phyloP scores from a whole-genome alignment of 1,140 invertebrate species.

The Delia radicum region DNA sequence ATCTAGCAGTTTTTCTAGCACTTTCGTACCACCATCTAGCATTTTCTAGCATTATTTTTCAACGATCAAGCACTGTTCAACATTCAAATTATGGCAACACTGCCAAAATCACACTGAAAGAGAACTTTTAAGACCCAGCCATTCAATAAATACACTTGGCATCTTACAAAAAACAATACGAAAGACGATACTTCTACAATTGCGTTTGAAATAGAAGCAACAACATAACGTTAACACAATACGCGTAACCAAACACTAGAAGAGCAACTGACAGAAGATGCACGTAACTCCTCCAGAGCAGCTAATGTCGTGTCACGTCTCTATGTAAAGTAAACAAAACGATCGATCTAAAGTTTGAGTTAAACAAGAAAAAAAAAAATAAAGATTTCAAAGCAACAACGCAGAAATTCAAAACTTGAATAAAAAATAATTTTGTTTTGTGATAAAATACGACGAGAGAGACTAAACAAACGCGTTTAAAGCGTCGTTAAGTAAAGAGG shows the following conservation, averaged over 20 bases:
- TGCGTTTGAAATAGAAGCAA: not conserved
- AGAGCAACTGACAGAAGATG: not conserved
- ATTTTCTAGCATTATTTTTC: too few species aligned
- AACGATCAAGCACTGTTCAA: too few species aligned
- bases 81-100: too few species aligned
- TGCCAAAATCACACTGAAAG: too few species aligned
- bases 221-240: not conserved
- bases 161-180: not conserved
- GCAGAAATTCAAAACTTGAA: constrained; percentile 1
- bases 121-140: too few species aligned
- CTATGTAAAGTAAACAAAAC: not conserved
- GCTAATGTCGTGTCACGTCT: too few species aligned
- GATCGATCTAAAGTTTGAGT: constrained; percentile 4
- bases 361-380: not conserved
- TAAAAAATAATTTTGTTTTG: not conserved
- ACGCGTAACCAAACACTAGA: not conserved
- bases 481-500: constrained; percentile 16
- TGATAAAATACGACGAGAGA: not conserved
- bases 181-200: not conserved
- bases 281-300: too few species aligned
- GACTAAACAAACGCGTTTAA: constrained; percentile 12
- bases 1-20: too few species aligned
- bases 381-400: not conserved
- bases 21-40: too few species aligned
- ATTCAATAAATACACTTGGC: too few species aligned